phyloP scores from a whole-genome alignment of 2,888 invertebrate species.

The Silvanus unidentatus region DNA sequence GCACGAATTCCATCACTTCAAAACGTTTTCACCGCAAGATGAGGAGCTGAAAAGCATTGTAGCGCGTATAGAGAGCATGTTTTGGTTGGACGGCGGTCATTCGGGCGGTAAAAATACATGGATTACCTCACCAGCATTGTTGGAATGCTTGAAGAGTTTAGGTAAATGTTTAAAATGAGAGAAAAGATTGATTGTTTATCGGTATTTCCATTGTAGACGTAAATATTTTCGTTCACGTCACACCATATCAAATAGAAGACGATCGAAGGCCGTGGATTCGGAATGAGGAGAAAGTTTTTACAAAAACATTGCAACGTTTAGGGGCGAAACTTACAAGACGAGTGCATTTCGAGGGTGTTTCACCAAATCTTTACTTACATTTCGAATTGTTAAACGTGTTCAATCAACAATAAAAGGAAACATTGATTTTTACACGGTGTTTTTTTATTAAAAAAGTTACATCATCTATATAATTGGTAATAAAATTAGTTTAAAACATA shows the following conservation, averaged over 20 bases:
- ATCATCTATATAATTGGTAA: slow-evolving; percentile 26
- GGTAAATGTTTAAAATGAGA: slow-evolving; percentile 46
- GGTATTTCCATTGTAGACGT: slow-evolving; percentile 50
- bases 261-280: slow-evolving; percentile 77
- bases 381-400: background rate
- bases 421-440: background rate
- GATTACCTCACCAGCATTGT: slow-evolving; percentile 69
- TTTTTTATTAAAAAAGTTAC: slow-evolving; percentile 30
- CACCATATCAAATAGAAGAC: slow-evolving; percentile 85
- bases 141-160: slow-evolving; percentile 67
- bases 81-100: slow-evolving; percentile 90
- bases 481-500: slow-evolving; percentile 21
- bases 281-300: slow-evolving; percentile 74
- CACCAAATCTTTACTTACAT: background rate
- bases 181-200: background rate
- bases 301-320: slow-evolving; percentile 42
- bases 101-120: slow-evolving; percentile 84
- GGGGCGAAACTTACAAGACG: background rate
- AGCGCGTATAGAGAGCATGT: slow-evolving; percentile 67
- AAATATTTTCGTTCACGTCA: slow-evolving; percentile 72
- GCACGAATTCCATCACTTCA: slow-evolving; percentile 69
- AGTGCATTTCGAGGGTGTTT: background rate
- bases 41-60: slow-evolving; percentile 57
- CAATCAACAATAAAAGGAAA: background rate
- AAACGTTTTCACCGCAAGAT: background rate